A percentile compares a stretch with the other conserved stretches of the same genome.
These are phyloP conservation scores for Sander lucioperca DNA, from an alignment of 2,113 vertebrate species.

Conservation along the genomic window DNA sequence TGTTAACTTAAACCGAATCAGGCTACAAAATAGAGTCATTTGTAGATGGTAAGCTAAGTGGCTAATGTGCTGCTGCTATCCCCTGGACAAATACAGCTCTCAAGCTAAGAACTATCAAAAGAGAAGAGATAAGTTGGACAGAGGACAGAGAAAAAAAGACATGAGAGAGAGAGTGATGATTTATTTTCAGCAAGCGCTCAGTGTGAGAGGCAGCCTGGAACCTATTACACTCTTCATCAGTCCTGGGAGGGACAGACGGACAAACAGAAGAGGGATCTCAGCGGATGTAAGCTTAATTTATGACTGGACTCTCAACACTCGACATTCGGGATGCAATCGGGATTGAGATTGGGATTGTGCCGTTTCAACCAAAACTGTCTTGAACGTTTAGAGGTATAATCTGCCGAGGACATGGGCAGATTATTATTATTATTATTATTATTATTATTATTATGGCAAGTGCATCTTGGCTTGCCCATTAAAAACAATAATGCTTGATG, in stretches of 20 bases:
- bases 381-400: not conserved
- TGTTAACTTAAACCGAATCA: not conserved
- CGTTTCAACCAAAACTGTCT: not conserved
- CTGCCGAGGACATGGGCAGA: not conserved
- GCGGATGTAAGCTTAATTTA: constrained; percentile 12
- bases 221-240: constrained; percentile 42
- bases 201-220: constrained; percentile 45
- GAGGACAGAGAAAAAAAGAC: constrained; percentile 42
- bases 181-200: constrained; percentile 34
- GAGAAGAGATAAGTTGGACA: constrained; percentile 38
- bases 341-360: not conserved
- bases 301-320: not conserved
- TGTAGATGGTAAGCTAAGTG: constrained; percentile 14
- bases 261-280: not conserved
- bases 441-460: too few relatives aligned
- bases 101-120: constrained; percentile 12
- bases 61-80: constrained; percentile 18
- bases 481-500: not conserved
- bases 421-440: too few relatives aligned
- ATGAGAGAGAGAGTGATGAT: constrained; percentile 42
- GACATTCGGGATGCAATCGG: not conserved
- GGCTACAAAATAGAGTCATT: not conserved
- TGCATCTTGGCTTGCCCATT: not conserved
- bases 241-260: constrained; percentile 3
- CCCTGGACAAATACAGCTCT: constrained; percentile 18